Percentiles rank a stretch among this genome's conserved stretches.
Conservation (phyloP, 1,140 invertebrate genomes). For the Eupristina koningsbergeri region DNA sequence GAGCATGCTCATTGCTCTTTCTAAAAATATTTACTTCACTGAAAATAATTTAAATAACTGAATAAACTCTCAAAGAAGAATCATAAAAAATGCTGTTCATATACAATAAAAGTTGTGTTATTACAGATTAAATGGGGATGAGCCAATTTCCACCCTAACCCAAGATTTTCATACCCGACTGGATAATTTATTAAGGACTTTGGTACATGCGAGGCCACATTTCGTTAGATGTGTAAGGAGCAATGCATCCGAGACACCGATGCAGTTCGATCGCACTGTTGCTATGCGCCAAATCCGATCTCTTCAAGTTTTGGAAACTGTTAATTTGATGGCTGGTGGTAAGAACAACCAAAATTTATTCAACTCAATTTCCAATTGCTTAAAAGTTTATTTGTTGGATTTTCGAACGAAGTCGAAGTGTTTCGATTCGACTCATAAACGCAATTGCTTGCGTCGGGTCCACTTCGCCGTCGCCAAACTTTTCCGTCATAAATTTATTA, state of each 20-base stretch:
- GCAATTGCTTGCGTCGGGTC: too few species aligned
- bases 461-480: too few species aligned
- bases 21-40: neutral
- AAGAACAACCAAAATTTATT: conserved; percentile 37
- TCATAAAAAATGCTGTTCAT: neutral
- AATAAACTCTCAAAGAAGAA: neutral
- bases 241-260: conserved; percentile 84
- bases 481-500: too few species aligned
- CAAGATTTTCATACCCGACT: conserved; percentile 95
- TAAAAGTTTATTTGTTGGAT: too few species aligned
- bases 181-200: conserved; percentile 90
- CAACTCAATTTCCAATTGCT: too few species aligned
- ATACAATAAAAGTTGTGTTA: neutral
- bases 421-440: too few species aligned
- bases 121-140: conserved; percentile 84
- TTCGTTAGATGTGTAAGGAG: conserved; percentile 93
- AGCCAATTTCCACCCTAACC: conserved; percentile 91
- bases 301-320: conserved; percentile 93
- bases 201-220: conserved; percentile 94
- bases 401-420: too few species aligned
- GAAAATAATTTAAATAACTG: neutral
- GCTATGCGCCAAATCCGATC: conserved; percentile 91
- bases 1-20: too few species aligned
- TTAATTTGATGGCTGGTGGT: conserved; percentile 93
- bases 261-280: conserved; percentile 84